Evolutionary conservation across 2,888 invertebrate species (phyloP), one percentile per base, ranked within the genome.

Genomic region (Chloroclystis v-ata): DNA sequence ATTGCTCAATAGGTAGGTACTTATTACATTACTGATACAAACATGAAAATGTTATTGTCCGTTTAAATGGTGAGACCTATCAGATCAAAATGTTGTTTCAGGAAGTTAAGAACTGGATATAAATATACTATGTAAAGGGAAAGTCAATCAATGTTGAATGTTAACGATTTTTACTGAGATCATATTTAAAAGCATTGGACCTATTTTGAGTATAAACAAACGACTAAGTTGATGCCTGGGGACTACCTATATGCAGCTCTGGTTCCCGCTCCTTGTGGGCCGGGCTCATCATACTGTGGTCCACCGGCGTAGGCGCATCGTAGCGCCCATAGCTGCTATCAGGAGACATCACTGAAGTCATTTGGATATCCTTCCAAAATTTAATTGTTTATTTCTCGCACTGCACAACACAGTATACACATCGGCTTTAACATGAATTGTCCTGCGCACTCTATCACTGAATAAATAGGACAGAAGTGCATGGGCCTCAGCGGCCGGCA

Each of bases 181-280:
- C n/a, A n/a, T n/a, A n/a, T n/a, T n/a, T n/a, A n/a, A n/a, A n/a
- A n/a, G n/a, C n/a, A n/a, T n/a, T n/a, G n/a, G n/a, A n/a, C n/a
- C n/a, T n/a, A n/a, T n/a, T n/a, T n/a, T n/a, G 20, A 20, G 5
- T 39, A 29, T 26, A 40, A 40, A 46, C 12, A 28, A 8, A 28
- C 8, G 9, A 39, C 32, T 28, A 39, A 20, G 16, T 14, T 28
- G 28, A 4, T n/a, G 37, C 32, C 16, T 7, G 43, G 14, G 28
- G 26, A 49, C 63, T 83, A 93, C 93, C 93, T 91, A 93, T 91
- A 78, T 93, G 92, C 49, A 93, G 87, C 62, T 92, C 92, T 26
- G 93, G 93, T 72, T 93, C 93, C 50, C 92, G 77, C 56, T 85
- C 85, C 72, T 80, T 79, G 55, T 79, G 82, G 59, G 67, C 73